Evolutionary conservation across 2,888 invertebrate species (phyloP).

Genomic region (Sesia bembeciformis): DNA sequence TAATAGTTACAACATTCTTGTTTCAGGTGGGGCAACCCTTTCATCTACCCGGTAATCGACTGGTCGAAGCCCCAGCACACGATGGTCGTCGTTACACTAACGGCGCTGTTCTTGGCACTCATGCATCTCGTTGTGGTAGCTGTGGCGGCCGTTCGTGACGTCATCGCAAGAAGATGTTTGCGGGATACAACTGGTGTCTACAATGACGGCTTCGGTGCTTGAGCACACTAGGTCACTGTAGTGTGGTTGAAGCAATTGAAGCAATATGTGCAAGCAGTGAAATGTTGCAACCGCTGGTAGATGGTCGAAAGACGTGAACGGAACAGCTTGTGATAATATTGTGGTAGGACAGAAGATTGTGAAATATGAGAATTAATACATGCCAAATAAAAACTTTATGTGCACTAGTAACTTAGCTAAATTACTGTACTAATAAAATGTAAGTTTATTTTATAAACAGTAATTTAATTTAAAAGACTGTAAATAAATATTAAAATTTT

Average conservation of each 20-base stretch:
- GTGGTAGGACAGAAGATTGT: no score
- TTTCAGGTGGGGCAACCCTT: conserved; percentile 78
- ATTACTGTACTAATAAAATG: background rate
- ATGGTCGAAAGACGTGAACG: no score
- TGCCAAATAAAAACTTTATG: no score
- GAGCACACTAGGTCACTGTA: background rate
- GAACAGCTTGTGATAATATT: no score
- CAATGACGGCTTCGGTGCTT: conserved; percentile 51
- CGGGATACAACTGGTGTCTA: conserved; percentile 38
- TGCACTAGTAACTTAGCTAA: background rate
- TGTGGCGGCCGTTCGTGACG: conserved; percentile 68
- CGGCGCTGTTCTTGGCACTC: conserved; percentile 77
- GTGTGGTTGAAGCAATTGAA: background rate
- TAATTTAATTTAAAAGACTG: background rate
- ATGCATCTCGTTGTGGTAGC: conserved; percentile 78
- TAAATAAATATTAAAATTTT: background rate
- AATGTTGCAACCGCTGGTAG: no score
- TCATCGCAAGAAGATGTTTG: conserved; percentile 29
- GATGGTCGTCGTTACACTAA: conserved; percentile 77
- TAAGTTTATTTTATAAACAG: background rate
- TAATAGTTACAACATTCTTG: background rate
- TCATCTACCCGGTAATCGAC: conserved; percentile 86
- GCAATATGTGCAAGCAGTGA: no score
- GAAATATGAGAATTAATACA: no score
- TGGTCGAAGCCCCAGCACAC: conserved; percentile 83